phyloP scores from a whole-genome alignment of 2,888 invertebrate genomes.

The Drosophila pseudotalamancana region DNA sequence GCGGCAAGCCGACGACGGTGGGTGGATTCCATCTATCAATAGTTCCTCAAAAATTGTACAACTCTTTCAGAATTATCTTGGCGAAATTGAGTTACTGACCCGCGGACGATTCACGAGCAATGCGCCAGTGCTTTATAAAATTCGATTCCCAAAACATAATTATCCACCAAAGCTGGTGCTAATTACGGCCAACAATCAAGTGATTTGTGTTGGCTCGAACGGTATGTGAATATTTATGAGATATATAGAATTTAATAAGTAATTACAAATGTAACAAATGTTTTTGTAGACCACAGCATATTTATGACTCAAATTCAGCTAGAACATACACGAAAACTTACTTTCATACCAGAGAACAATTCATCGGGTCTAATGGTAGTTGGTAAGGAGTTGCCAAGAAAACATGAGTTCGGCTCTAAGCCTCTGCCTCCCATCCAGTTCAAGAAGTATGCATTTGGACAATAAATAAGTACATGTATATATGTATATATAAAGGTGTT shows the following conservation, averaged over 20 bases:
- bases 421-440: slow-evolving; percentile 58
- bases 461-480: slow-evolving; percentile 19
- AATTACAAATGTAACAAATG: background rate
- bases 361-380: slow-evolving; percentile 26
- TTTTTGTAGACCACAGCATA: slow-evolving; percentile 74
- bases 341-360: slow-evolving; percentile 70
- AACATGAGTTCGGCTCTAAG: slow-evolving; percentile 40
- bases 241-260: too few species aligned
- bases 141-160: slow-evolving; percentile 87
- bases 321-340: slow-evolving; percentile 82
- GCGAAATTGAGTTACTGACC: slow-evolving; percentile 86
- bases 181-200: slow-evolving; percentile 86
- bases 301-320: slow-evolving; percentile 83
- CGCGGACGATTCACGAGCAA: slow-evolving; percentile 81
- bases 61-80: slow-evolving; percentile 86
- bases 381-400: slow-evolving; percentile 32
- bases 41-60: background rate
- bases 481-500: background rate
- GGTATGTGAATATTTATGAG: slow-evolving; percentile 81
- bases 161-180: slow-evolving; percentile 86
- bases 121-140: slow-evolving; percentile 85
- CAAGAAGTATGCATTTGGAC: slow-evolving; percentile 75
- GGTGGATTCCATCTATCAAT: slow-evolving; percentile 45
- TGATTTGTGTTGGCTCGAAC: slow-evolving; percentile 86
- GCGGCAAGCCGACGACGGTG: slow-evolving; percentile 82